Evolutionary conservation across 2,888 invertebrate genomes (phyloP), one percentile per base, ranked within the genome.

Genomic region (Unio pictorum): DNA sequence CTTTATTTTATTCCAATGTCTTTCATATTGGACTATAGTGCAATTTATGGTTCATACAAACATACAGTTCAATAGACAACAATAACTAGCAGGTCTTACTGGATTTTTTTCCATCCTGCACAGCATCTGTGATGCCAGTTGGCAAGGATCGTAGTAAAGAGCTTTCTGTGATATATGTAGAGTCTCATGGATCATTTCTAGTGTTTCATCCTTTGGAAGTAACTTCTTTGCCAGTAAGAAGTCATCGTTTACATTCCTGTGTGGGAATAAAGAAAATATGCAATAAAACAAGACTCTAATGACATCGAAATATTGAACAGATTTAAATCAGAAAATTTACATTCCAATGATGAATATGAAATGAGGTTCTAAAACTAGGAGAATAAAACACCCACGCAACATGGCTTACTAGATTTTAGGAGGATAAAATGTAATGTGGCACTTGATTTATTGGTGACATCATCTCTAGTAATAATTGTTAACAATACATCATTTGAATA

Each of bases 91-190:
- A 34, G 7, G 34, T 34, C 45, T 59, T 68, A 80, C 79, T 61
- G 72, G 63, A 30, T 57, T 67, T 55, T 64, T 64, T 55, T 72
- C 65, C 28, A 84, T 71, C 30, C 84, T 73, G 60, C 77, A 75
- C 15, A 80, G 60, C 17, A 84, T 63, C 63, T 84, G 82, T 7
- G 76, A 68, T 7, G 80, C 71, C 28, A 83, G 71, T 26, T 73
- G 70, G 55, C 71, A 61, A 1, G 75, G 75, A 61, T 84, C 76
- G 66, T 74, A 71, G 11, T 69, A 62, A 28, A 85, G 70, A 8
- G 81, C 83, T 70, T 80, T 75, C 71, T 85, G 80, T 3, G 84
- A 83, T 28, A 86, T 72, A 69, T 81, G 81, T 18, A 86, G 71
- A 1, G 79, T 73, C 55, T 85, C 81, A 15, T 68, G 67, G 17